A percentile compares a stretch with the other conserved stretches of the same genome.
Conservation (phyloP, 1,140 invertebrate genomes). For the Melanaphis sacchari region DNA sequence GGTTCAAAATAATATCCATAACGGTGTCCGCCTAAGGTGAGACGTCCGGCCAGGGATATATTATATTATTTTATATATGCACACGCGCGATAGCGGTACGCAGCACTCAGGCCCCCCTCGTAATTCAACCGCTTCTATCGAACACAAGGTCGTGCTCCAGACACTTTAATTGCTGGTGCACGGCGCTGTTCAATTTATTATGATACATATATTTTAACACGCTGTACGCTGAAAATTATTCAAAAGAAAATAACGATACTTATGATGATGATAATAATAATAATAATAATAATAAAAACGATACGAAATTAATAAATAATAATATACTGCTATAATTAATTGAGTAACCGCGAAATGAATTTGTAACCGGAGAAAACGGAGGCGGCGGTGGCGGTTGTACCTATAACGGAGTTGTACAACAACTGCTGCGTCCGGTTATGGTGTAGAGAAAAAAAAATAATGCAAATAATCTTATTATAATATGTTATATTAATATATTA, state of each 20-base stretch:
- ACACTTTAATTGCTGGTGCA: constrained; percentile 9
- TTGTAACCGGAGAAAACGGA: neutral
- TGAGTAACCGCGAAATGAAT: neutral
- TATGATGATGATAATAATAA: neutral
- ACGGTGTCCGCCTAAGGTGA: neutral
- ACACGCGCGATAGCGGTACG: neutral
- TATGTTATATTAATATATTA: neutral
- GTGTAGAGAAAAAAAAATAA: neutral
- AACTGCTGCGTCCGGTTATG: neutral
- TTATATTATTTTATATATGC: neutral
- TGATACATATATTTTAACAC: constrained; percentile 5
- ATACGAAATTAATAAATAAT: constrained; percentile 18
- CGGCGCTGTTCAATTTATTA: constrained; percentile 8
- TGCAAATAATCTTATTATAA: neutral
- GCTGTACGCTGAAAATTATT: neutral
- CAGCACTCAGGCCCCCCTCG: neutral
- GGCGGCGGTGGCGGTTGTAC: neutral
- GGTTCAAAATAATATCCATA: neutral
- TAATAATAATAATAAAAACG: neutral
- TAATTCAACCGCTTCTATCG: neutral
- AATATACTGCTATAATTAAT: neutral
- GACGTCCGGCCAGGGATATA: neutral
- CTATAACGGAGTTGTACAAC: neutral
- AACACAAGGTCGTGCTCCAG: neutral
- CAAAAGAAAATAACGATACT: neutral